Percentiles rank a stretch among this genome's conserved stretches.
These are phyloP conservation scores for Caenorhabditis panamensis DNA, from an alignment of 2,888 invertebrate species.

Conservation along the genomic window DNA sequence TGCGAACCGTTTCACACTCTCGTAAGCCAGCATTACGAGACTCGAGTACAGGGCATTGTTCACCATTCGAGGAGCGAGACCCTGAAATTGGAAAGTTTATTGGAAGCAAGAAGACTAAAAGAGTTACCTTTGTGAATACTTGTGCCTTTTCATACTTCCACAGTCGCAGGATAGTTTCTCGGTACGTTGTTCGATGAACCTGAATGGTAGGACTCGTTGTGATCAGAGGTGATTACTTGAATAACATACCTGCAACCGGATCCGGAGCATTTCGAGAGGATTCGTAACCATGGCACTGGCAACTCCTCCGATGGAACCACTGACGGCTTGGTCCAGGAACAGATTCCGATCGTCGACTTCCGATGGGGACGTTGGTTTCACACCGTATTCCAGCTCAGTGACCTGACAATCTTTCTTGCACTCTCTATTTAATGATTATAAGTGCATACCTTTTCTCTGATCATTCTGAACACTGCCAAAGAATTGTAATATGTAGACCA, in stretches of 20 bases:
- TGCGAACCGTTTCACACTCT: conserved; percentile 75
- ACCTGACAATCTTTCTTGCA: no score
- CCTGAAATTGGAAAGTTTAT: conserved; percentile 62
- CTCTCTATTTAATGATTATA: no score
- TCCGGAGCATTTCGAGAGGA: conserved; percentile 77
- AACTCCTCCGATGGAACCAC: conserved; percentile 75
- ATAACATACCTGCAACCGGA: conserved; percentile 75
- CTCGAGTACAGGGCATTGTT: conserved; percentile 77
- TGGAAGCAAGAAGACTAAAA: background rate
- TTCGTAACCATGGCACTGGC: conserved; percentile 77
- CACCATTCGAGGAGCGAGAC: conserved; percentile 76
- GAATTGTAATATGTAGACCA: conserved; percentile 79
- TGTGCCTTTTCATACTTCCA: conserved; percentile 73
- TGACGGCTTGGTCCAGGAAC: conserved; percentile 74
- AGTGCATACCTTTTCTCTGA: conserved; percentile 58
- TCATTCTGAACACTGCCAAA: conserved; percentile 64
- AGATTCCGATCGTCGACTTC: conserved; percentile 71
- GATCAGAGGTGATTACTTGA: no score
- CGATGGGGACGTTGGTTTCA: conserved; percentile 54
- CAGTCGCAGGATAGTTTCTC: conserved; percentile 75
- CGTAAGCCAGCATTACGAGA: conserved; percentile 78
- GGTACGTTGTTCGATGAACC: conserved; percentile 77
- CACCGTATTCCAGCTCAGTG: conserved; percentile 64
- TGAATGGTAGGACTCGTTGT: no score
- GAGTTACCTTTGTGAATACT: conserved; percentile 76